Base-by-base conservation (phyloP, 2,888 invertebrate species). In the Philopedon plagiatum region DNA sequence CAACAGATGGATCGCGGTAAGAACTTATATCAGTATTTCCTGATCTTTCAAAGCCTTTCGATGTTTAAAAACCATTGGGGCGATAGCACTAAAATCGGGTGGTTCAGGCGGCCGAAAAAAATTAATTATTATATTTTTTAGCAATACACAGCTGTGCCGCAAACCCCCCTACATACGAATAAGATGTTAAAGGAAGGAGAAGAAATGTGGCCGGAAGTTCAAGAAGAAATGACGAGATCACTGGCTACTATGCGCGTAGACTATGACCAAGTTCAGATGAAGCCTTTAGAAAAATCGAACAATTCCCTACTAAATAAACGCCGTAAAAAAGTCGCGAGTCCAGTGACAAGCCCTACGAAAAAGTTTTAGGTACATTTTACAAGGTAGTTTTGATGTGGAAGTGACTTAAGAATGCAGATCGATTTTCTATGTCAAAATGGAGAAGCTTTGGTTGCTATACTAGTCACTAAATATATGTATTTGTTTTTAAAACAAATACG, bases 211-310 rank as follows among this genome's bases (percentile, higher is more conserved):
- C 94, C 94, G 0, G 98, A 99, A 82, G 97, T 99, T 4, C 98
- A 98, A 87, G 99, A 99, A 86, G 99, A 99, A 87, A 98, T 99
- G 98, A 98, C 96, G 1, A 91, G 97, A 76, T 98, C 98, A 0
- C 87, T 99, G 76, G 98, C 98, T 49, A 97, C 98, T 60, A 99
- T 99, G 99, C 89, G 99, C 63, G 98, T 99, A 7, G 98, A 98
- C 86, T 97, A 97, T 84, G 98, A 99, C 86, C 94, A 95, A 87
- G 92, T 96, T 71, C 95, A 95, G 86, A 94, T 99, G 74, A 99
- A 99, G 86, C 93, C 94, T 5, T 86, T 99, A 79, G 95, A 96
- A 78, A 93, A 95, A 80, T 95, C 97, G 70, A 98, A 97, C 84
- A 99, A 99, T 85, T 91, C 96, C 0, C 86, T 99, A 65, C 87